Percentiles rank a stretch among this genome's conserved stretches.
Conservation (phyloP, 2,113 vertebrate genomes). For the Antennarius striatus region DNA sequence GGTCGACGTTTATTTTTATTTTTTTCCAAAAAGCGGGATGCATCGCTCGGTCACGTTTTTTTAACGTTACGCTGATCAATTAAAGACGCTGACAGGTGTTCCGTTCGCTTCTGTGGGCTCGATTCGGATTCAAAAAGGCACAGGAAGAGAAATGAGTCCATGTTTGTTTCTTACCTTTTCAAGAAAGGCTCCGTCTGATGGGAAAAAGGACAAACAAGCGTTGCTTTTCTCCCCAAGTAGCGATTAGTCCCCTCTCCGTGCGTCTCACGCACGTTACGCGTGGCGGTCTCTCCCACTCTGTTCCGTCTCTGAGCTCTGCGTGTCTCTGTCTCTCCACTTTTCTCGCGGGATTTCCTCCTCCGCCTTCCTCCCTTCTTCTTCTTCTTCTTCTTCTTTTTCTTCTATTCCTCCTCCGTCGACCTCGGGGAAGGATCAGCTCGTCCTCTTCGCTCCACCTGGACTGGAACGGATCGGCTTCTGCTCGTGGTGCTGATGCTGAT, state of each 20-base stretch:
- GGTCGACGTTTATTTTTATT: conserved; percentile 3
- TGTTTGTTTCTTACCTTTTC: conserved; percentile 50
- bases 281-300: conserved; percentile 1
- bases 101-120: background rate
- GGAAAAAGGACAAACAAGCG: background rate
- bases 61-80: conserved; percentile 46
- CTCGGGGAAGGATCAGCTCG: conserved; percentile 35
- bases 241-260: conserved; percentile 44
- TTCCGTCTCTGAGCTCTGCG: conserved; percentile 12
- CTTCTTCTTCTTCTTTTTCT: background rate
- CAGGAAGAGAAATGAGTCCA: background rate
- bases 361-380: conserved; percentile 14
- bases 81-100: conserved; percentile 54
- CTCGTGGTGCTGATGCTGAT: conserved; percentile 25
- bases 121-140: background rate
- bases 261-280: conserved; percentile 49
- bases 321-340: conserved; percentile 22
- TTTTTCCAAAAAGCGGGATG: too few relatives aligned
- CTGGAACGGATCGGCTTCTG: conserved; percentile 37
- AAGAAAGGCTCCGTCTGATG: conserved; percentile 15
- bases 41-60: too few relatives aligned
- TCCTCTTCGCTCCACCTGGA: conserved; percentile 53
- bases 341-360: conserved; percentile 63
- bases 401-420: conserved; percentile 1
- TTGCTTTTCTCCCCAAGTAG: conserved; percentile 23